These are phyloP conservation scores for Champsocephalus esox DNA, from an alignment of 2,797 vertebrate genomes.

Conservation along the genomic window DNA sequence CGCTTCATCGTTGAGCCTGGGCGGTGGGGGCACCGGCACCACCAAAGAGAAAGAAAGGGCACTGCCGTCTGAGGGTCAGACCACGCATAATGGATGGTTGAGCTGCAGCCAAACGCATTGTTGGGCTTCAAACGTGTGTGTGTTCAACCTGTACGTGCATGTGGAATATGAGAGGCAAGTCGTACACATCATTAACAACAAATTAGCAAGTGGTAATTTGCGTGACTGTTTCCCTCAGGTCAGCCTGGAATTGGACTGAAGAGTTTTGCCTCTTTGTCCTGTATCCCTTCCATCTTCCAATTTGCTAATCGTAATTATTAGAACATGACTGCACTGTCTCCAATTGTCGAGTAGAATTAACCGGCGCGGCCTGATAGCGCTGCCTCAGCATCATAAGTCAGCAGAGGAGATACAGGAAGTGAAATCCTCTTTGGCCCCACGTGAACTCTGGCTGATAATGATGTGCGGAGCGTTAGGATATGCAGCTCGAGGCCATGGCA, in stretches of 20 bases:
- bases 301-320: constrained; percentile 46
- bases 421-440: constrained; percentile 49
- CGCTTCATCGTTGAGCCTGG: constrained; percentile 32
- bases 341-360: constrained; percentile 57
- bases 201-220: constrained; percentile 31
- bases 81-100: constrained; percentile 57
- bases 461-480: constrained; percentile 2
- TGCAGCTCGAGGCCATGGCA: constrained; percentile 3
- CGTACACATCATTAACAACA: constrained; percentile 32
- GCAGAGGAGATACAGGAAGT: constrained; percentile 29
- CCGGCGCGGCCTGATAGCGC: constrained; percentile 11
- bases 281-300: constrained; percentile 35
- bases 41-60: constrained; percentile 58
- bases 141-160: constrained; percentile 7
- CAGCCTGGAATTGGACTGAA: constrained; percentile 14
- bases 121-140: constrained; percentile 16
- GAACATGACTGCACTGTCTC: constrained; percentile 38
- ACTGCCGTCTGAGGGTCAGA: constrained; percentile 52
- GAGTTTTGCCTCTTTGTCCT: constrained; percentile 7
- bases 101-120: constrained; percentile 58
- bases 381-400: constrained; percentile 19
- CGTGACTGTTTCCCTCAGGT: constrained; percentile 27
- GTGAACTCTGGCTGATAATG: constrained; percentile 43
- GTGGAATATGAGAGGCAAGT: constrained; percentile 8
- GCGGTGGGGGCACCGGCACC: constrained; percentile 7